Conservation (phyloP, 2,113 vertebrate species). For the Picathartes gymnocephalus region DNA sequence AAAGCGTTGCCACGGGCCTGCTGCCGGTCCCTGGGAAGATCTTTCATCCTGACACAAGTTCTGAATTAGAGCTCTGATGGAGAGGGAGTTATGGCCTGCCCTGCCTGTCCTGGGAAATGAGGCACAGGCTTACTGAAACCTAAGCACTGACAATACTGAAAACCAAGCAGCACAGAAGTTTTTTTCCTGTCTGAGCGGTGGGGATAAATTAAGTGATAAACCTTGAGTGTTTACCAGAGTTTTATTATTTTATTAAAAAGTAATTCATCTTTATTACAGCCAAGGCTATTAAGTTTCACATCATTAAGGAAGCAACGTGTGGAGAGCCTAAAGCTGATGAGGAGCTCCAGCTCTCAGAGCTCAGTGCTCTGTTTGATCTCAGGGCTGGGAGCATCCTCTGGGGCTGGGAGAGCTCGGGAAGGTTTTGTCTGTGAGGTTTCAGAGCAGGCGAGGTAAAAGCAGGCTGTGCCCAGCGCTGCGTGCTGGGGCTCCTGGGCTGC, state of each 20-base stretch:
- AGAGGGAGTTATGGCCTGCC: slow-evolving; percentile 70
- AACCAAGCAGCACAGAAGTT: slow-evolving; percentile 69
- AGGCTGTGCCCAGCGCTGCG: background rate
- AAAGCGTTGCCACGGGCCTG: slow-evolving; percentile 72
- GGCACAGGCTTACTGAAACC: slow-evolving; percentile 86
- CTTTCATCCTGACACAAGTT: slow-evolving; percentile 80
- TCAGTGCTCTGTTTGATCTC: slow-evolving; percentile 14
- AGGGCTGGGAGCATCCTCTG: background rate
- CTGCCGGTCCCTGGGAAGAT: slow-evolving; percentile 72
- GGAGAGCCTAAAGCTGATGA: slow-evolving; percentile 59
- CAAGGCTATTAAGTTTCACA: slow-evolving; percentile 55
- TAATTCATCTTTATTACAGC: slow-evolving; percentile 86
- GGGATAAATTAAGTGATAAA: slow-evolving; percentile 88
- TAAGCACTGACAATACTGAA: slow-evolving; percentile 88
- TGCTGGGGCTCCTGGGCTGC: background rate
- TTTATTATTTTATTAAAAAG: slow-evolving; percentile 77
- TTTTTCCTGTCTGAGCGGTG: slow-evolving; percentile 68
- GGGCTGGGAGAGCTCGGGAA: background rate
- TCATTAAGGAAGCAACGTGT: slow-evolving; percentile 56
- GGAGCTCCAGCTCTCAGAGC: background rate
- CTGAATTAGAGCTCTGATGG: slow-evolving; percentile 72
- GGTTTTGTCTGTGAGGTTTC: background rate
- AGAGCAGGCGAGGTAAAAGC: background rate
- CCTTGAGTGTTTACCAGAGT: slow-evolving; percentile 76
- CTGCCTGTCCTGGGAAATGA: slow-evolving; percentile 91